Base-by-base conservation (phyloP, 1,140 invertebrate genomes). In the Holcopasites calliopsidis region DNA sequence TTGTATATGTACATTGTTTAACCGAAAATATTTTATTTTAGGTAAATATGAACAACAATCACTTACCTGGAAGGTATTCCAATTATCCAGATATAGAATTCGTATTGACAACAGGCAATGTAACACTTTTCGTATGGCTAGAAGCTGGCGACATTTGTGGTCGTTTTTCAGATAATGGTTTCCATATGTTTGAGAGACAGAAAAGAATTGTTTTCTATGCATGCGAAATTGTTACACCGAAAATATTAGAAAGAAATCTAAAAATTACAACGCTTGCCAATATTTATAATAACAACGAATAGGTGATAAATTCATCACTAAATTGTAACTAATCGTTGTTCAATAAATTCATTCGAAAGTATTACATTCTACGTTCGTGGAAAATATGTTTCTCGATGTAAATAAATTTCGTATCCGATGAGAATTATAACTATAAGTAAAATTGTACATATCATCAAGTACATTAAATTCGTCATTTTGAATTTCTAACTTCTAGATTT, bases 111-210 rank as follows among this genome's bases (percentile, higher is more conserved):
- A 92, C 93, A 10, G 79, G 92, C 55, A 85, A 87, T 11, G 90
- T 94, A 62, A 93, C 93, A 40, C 89, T 93, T n/a, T 96, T 95
- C 86, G 93, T 95, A 0, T 95, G 94, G 93, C 72, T 95, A 7
- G 94, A 95, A 72, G 80, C 90, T 0, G 79, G 80, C 16, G 85
- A 88, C 23, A 83, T 89, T 60, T 66, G 77, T 47, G 94, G 94
- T 4, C 87, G 85, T 62, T 95, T 95, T 86, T 94, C 93, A 5
- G 92, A 94, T 79, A 95, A 95, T 90, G 95, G 95, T 5, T 95
- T 95, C 79, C 90, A 91, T 35, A 81, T 91, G 61, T 85, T 90
- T 3, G 50, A 70, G 49, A 60, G 47, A 33, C 68, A 70, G 21
- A 87, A 89, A 73, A 76, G 8, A 4, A 65, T 89, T 49, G 58